Base-by-base conservation (phyloP, 2,113 vertebrate species). In the Pseudorhombus dupliciocellatus region DNA sequence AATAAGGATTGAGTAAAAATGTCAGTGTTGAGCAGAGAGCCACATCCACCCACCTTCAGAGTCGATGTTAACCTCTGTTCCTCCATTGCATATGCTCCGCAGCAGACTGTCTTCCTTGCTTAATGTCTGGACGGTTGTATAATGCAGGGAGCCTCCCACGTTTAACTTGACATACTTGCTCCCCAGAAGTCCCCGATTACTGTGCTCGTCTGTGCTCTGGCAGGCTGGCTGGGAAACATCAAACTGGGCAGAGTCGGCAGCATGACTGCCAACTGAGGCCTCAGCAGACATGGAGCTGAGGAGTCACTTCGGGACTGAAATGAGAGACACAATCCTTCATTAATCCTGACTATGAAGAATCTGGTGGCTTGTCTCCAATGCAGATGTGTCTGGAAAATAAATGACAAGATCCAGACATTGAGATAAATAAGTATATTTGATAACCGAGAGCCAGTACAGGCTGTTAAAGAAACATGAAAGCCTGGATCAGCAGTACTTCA, bases 141-240 rank as follows among this genome's bases (percentile, higher is more conserved):
- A 96, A 90, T 96, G 94, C 67, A 96, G 91, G 0, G 94, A 95
- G 58, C 95, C 95, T 1, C 95, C 95, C 70, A 96, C 95, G 22
- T 96, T 96, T 69, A 96, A 86, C 86, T 96, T 96, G 80, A 97
- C 92, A n/a, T 96, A 96, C 84, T 95, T 96, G 90, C 95, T 95
- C 62, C 94, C 93, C 21, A 90, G 80, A 53, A 95, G 88, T 57
- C 86, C 91, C 21, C 57, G 87, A 66, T 83, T 87, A 11, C 86
- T 77, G 62, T 91, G 90, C 67, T 91, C 88, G 10, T 92, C 91
- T 5, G 80, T 70, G 59, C 42, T 81, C 37, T 84, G 89, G 75
- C 84, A 84, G 51, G 79, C 73, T 4, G 88, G 79, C 40, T 80
- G 85, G 69, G 86, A 64, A 52, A 75, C 70, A 46, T 80, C 59